Evolutionary conservation across 2,888 invertebrate species (phyloP).

Genomic region (Acanthopleura granulata): DNA sequence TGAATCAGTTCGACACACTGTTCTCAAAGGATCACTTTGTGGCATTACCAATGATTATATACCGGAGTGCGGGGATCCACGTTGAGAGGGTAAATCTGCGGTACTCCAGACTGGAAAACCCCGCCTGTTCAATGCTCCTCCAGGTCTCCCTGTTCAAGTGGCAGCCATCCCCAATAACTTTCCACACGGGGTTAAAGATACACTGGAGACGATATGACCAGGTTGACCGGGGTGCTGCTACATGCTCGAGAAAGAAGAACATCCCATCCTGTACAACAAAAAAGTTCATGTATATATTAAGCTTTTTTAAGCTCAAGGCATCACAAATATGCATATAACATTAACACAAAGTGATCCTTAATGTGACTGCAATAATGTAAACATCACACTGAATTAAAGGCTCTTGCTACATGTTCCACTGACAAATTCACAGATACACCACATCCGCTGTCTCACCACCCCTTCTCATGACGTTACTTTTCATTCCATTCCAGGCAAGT

Average conservation of each 20-base stretch:
- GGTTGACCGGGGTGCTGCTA: background rate
- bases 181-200: background rate
- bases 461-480: no score
- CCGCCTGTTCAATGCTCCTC: background rate
- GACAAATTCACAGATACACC: no score
- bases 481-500: no score
- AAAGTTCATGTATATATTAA: background rate
- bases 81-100: background rate
- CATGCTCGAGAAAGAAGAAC: constrained; percentile 8
- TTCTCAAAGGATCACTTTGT: background rate
- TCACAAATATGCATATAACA: no score
- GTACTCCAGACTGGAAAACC: background rate
- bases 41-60: background rate
- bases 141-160: background rate
- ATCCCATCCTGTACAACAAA: constrained; percentile 3
- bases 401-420: no score
- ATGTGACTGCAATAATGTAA: no score
- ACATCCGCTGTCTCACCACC: no score
- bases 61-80: background rate
- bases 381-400: no score
- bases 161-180: background rate
- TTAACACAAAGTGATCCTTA: no score
- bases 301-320: no score
- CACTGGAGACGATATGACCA: background rate
- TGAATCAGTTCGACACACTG: no score